These are phyloP conservation scores for Synergus gifuensis DNA, from an alignment of 2,888 invertebrate genomes.

Conservation along the genomic window DNA sequence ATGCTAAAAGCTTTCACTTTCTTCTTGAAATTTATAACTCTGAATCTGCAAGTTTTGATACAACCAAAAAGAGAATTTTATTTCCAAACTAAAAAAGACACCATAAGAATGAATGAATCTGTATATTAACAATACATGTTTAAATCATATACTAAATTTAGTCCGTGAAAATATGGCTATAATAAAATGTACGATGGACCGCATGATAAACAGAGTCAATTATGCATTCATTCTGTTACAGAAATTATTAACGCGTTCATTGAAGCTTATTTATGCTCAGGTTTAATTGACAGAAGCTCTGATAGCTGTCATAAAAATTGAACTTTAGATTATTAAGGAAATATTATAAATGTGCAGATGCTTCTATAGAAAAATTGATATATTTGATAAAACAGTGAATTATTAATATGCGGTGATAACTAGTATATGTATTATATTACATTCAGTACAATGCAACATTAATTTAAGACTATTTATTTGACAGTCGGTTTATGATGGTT, in stretches of 20 bases:
- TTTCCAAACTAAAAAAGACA: not conserved
- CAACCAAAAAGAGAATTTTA: not conserved
- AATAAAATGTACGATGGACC: not conserved
- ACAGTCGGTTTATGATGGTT: slow-evolving; percentile 27
- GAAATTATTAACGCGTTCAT: slow-evolving; percentile 15
- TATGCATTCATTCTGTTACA: not conserved
- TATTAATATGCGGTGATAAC: not conserved
- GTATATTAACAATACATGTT: too few relatives aligned
- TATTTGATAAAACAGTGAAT: not conserved
- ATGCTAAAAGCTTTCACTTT: slow-evolving; percentile 16
- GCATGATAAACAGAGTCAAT: slow-evolving; percentile 24
- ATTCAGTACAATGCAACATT: not conserved
- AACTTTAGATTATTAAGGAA: not conserved
- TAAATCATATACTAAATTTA: not conserved
- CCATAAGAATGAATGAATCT: too few relatives aligned
- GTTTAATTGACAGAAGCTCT: not conserved
- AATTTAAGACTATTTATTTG: slow-evolving; percentile 15
- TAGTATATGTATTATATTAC: not conserved
- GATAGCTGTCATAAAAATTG: not conserved
- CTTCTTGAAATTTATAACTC: not conserved
- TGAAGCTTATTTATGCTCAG: not conserved
- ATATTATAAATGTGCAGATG: not conserved
- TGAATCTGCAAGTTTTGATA: not conserved
- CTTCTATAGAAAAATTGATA: not conserved
- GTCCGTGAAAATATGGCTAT: not conserved